These are phyloP conservation scores for Elysia chlorotica DNA, from an alignment of 1,140 invertebrate species.

Conservation along the genomic window DNA sequence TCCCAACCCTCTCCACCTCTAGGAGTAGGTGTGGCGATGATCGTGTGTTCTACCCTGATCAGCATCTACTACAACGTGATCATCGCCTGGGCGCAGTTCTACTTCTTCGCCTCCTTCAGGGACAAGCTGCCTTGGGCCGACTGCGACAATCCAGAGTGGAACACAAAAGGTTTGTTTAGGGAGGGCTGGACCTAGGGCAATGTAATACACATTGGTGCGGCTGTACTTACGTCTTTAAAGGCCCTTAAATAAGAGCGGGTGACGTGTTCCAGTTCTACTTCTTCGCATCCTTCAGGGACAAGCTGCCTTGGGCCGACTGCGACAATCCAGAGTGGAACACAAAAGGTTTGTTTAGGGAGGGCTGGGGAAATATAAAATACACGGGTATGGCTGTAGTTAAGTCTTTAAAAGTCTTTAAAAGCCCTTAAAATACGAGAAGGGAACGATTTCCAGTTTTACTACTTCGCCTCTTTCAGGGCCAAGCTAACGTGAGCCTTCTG, in stretches of 20 bases:
- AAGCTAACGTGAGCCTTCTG: too few species aligned
- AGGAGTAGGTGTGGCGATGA: constrained; percentile 48
- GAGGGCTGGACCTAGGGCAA: too few species aligned
- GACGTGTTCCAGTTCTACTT: constrained; percentile 55
- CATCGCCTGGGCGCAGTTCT: constrained; percentile 81
- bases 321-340: constrained; percentile 43
- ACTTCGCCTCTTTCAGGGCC: too few species aligned
- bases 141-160: constrained; percentile 65
- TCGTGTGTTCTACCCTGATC: constrained; percentile 35
- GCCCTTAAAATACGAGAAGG: too few species aligned
- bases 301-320: constrained; percentile 92
- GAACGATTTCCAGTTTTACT: too few species aligned
- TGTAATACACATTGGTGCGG: too few species aligned
- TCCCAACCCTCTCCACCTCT: constrained; percentile 2
- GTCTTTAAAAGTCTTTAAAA: too few species aligned
- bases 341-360: constrained; percentile 30
- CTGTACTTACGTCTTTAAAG: too few species aligned
- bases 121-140: constrained; percentile 61
- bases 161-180: too few species aligned
- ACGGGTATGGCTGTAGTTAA: too few species aligned
- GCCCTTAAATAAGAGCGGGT: too few species aligned
- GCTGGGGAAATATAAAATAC: too few species aligned
- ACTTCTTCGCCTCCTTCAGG: constrained; percentile 58
- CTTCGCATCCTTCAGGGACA: constrained; percentile 54
- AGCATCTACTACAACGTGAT: constrained; percentile 96